These are phyloP conservation scores for Plusia festucae DNA, from an alignment of 2,888 invertebrate genomes.

Conservation along the genomic window DNA sequence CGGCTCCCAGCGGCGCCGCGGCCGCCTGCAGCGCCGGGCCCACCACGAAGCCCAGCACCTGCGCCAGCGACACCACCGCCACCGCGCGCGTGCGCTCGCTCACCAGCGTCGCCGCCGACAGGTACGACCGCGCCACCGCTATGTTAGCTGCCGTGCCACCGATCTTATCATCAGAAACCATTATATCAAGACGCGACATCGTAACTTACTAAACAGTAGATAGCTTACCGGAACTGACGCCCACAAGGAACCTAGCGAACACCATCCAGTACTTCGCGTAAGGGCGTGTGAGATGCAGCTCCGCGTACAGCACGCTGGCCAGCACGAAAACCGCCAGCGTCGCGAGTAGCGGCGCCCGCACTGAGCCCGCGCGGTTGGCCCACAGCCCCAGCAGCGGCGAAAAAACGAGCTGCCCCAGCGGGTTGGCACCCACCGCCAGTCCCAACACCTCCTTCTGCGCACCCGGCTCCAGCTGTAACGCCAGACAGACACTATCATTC, in stretches of 20 bases:
- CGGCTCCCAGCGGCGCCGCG: slow-evolving; percentile 93
- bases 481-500: neutral
- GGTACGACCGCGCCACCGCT: slow-evolving; percentile 95
- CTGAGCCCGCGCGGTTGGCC: slow-evolving; percentile 93
- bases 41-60: slow-evolving; percentile 95
- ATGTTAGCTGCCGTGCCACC: slow-evolving; percentile 91
- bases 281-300: slow-evolving; percentile 91
- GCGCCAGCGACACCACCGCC: slow-evolving; percentile 95
- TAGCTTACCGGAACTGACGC: slow-evolving; percentile 93
- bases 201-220: neutral
- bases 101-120: slow-evolving; percentile 95
- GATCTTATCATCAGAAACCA: neutral
- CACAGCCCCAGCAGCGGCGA: slow-evolving; percentile 96
- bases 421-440: slow-evolving; percentile 95
- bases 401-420: slow-evolving; percentile 95
- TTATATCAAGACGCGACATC: neutral
- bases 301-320: slow-evolving; percentile 93
- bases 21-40: slow-evolving; percentile 95
- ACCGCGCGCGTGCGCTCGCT: slow-evolving; percentile 95
- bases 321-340: slow-evolving; percentile 92
- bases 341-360: slow-evolving; percentile 92
- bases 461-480: slow-evolving; percentile 92
- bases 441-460: slow-evolving; percentile 96
- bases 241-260: slow-evolving; percentile 93
- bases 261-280: slow-evolving; percentile 93